Evolutionary conservation across 1,140 invertebrate species (phyloP), one percentile per base, ranked within the genome.

Genomic region (Hydropsyche tenuis): DNA sequence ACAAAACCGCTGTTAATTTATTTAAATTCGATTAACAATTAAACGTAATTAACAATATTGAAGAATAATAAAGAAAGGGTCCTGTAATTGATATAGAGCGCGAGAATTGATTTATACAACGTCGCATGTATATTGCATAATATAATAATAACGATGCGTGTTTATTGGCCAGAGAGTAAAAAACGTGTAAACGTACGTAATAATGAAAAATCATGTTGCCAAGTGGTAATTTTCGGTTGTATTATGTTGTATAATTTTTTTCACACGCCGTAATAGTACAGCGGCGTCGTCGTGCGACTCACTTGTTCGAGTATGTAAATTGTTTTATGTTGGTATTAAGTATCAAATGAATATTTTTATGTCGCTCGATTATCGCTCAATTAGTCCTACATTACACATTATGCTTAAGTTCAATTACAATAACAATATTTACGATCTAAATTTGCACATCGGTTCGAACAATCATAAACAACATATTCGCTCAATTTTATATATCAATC

Each of bases 1-100:
- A 66, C 63, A 66, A 66, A 66, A 27, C 30, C 27, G 14, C 11
- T 45, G 16, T 43, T 66, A 62, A 62, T 62, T 62, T 62, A 25
- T 62, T 25, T 9, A 37, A 37, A 37, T 37, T 37, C 30, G 23
- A 62, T 22, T 22, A 5, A 22, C n/a, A 62, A 25, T 25, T 62
- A 23, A 62, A 45, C 43, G 43, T n/a, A 37, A 37, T 37, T 37
- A 51, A 51, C 5, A 4, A 51, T 14, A 16, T 22, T 3, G 14
- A 51, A 51, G 14, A 51, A 51, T 51, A 51, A 51, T 51, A 14
- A 51, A 14, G 3, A 5, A 16, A 5, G 14, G 4, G 20, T 51
- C 4, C 20, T 4, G 14, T 16, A 51, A 51, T 51, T 51, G 20
- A 51, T 51, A 3, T 14, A 14, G 48, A 3, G 30, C 30, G 9